A percentile compares a stretch with the other conserved stretches of the same genome.
Conservation (phyloP, 2,113 vertebrate species). For the Lepus americanus region DNA sequence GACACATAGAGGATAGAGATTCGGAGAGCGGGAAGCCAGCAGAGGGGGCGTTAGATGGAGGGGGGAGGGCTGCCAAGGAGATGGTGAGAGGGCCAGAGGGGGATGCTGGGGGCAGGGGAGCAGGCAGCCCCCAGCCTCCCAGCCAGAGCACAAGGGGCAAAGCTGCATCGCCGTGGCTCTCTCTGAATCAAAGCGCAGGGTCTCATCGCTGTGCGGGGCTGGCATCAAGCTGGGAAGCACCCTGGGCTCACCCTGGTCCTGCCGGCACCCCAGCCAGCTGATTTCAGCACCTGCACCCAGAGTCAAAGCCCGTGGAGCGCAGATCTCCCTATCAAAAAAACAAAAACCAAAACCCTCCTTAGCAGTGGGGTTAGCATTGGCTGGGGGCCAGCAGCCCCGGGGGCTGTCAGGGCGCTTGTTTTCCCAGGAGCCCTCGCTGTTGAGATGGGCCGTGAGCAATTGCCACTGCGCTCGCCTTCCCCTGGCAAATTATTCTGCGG, state of each 20-base stretch:
- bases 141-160: neutral
- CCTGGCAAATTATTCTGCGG: slow-evolving; percentile 76
- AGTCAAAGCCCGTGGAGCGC: neutral
- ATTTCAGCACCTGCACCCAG: neutral
- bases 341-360: neutral
- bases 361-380: neutral
- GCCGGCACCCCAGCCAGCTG: neutral
- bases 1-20: neutral
- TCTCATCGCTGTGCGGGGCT: neutral
- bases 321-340: too few relatives aligned
- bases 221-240: neutral
- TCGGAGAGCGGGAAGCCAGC: neutral
- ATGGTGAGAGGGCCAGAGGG: neutral
- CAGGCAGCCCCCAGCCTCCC: neutral
- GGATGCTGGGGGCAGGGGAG: neutral
- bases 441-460: slow-evolving; percentile 78
- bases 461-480: slow-evolving; percentile 49
- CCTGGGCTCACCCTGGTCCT: neutral
- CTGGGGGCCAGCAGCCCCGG: slow-evolving; percentile 12
- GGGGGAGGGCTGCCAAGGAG: neutral
- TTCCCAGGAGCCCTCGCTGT: slow-evolving; percentile 62
- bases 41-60: neutral
- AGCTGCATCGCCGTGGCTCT: neutral
- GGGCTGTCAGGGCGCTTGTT: slow-evolving; percentile 68
- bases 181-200: slow-evolving; percentile 7